These are phyloP conservation scores for Sterna hirundo DNA, from an alignment of 2,113 vertebrate species.

Conservation along the genomic window DNA sequence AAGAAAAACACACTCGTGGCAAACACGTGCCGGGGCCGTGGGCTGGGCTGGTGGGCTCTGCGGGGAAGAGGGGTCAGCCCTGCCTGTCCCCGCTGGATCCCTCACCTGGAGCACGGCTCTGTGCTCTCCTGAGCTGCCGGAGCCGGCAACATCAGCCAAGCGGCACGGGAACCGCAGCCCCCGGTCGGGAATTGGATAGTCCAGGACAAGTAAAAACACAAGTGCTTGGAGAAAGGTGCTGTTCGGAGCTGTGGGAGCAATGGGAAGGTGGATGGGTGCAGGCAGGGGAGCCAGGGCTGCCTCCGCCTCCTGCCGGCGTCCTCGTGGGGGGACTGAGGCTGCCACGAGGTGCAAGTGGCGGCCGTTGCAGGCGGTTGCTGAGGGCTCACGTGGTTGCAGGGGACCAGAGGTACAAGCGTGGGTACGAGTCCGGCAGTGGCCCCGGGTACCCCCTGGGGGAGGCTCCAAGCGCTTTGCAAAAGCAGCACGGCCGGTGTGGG, in stretches of 20 bases:
- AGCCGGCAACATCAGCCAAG: background rate
- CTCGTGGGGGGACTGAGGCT: fast-evolving
- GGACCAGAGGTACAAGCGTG: background rate
- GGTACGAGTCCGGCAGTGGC: fast-evolving
- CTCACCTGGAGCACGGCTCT: background rate
- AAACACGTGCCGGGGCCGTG: background rate
- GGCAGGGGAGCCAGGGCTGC: background rate
- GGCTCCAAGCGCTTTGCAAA: background rate
- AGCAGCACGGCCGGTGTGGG: fast-evolving
- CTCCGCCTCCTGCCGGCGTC: background rate
- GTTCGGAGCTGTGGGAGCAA: background rate
- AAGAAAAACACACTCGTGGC: background rate
- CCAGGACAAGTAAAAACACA: background rate
- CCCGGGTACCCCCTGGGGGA: background rate
- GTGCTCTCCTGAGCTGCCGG: background rate
- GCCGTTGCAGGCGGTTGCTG: background rate
- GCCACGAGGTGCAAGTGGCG: background rate
- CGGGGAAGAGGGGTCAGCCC: background rate
- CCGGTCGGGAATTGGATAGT: background rate
- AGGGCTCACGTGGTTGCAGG: background rate
- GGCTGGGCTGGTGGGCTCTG: background rate
- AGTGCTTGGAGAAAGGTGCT: background rate
- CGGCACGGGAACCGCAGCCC: fast-evolving
- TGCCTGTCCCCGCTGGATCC: background rate
- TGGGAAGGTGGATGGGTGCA: fast-evolving